Evolutionary conservation across 2,888 invertebrate genomes (phyloP).

Genomic region (Dastarcus helophoroides): DNA sequence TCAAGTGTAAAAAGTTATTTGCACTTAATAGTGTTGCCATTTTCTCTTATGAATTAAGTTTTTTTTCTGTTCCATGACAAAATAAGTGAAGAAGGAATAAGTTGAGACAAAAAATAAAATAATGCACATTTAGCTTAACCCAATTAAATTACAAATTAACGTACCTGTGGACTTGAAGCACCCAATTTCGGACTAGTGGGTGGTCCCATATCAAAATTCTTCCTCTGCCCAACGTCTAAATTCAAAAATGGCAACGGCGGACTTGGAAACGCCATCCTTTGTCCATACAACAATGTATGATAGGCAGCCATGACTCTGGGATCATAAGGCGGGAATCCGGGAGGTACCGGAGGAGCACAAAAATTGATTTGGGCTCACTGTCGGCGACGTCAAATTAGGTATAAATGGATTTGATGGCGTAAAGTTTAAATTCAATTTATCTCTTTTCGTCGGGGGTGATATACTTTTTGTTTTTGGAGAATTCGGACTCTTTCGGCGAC

Average conservation of each 20-base stretch:
- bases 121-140: no score
- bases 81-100: no score
- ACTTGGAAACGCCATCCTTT: slow-evolving; percentile 23
- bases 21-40: no score
- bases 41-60: no score
- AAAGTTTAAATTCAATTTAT: slow-evolving; percentile 30
- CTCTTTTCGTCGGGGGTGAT: slow-evolving; percentile 21
- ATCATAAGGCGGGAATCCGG: slow-evolving; percentile 33
- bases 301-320: slow-evolving; percentile 34
- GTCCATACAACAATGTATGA: slow-evolving; percentile 28
- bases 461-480: slow-evolving; percentile 21
- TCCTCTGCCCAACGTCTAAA: slow-evolving; percentile 17
- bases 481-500: slow-evolving; percentile 32
- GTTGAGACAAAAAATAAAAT: no score
- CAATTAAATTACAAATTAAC: no score
- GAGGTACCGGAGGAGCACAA: slow-evolving; percentile 27
- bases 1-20: no score
- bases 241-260: slow-evolving; percentile 20
- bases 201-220: slow-evolving; percentile 21
- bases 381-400: slow-evolving; percentile 33
- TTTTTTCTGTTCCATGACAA: no score
- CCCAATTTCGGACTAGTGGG: background rate
- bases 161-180: no score
- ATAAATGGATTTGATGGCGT: slow-evolving; percentile 37
- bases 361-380: slow-evolving; percentile 33